Evolutionary conservation across 2,113 vertebrate genomes (phyloP), one percentile per base, ranked within the genome.

Genomic region (Pachycephala philippinensis): DNA sequence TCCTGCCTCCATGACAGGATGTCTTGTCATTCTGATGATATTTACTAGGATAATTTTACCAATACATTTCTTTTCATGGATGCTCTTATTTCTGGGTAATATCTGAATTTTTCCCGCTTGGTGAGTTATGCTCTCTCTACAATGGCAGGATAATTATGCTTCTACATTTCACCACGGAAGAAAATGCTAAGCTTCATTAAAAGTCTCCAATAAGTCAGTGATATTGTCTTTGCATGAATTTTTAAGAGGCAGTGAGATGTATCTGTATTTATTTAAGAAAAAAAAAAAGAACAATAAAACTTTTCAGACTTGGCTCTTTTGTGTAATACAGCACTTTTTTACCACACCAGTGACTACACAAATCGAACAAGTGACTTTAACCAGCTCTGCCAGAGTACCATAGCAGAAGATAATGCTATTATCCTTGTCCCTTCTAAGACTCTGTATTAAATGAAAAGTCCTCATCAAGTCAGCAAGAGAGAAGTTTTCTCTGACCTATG

Each of bases 211-310:
- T 83, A 93, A 88, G 40, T 80, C 69, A 92, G 64, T n/a, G 52
- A 42, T 84, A 77, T 11, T 88, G 47, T 54, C 74, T 81, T 85
- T 68, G 75, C 77, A 82, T 82, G n/a, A 87, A 82, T 94, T 94
- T 96, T 61, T 94, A 70, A 80, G 60, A 92, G 14, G 61, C 44
- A 91, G 44, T 61, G 68, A 91, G 57, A 79, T 69, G 65, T 64
- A 79, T 75, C 79, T 72, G 20, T 90, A 66, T 92, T 95, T 96
- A 88, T 75, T 53, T 79, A 96, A 90, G 71, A 66, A 65, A 75
- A 66, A 84, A 79, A 77, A 37, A 54, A 71, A 80, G 40, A 88
- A 70, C 24, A 85, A 54, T 44, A 68, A 77, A 93, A 76, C 52
- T 89, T 87, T 87, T 74, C 64, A 85, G 78, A 49, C 20, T 88